Evolutionary conservation across 2,113 vertebrate species (phyloP), one percentile per base, ranked within the genome.

Genomic region (Phodopus roborovskii): DNA sequence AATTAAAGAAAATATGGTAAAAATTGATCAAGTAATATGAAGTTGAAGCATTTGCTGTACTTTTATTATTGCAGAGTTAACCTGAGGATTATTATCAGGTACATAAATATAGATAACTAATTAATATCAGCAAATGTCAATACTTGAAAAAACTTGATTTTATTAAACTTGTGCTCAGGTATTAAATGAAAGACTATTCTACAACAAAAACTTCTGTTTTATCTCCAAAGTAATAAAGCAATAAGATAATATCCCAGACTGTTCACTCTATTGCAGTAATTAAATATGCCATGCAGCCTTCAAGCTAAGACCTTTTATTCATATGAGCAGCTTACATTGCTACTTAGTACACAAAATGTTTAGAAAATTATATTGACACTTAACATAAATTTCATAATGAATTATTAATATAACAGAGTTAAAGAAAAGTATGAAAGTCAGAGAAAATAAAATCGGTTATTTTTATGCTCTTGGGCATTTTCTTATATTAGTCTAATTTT

Each of bases 1-100:
- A 98, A 97, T 97, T 36, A 95, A 95, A 97, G 20, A 60, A 98
- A 98, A 97, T 95, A 94, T 53, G 74, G 94, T 83, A 96, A 96
- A 96, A 97, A 95, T 5, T 98, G 68, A 97, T 95, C 73, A 97
- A 97, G 92, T 11, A 94, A 83, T 84, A 81, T 95, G 75, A 16
- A 78, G 7, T 90, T 22, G 66, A 97, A 87, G 24, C 20, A 79
- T 97, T 95, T 83, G 81, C 39, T 94, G 97, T 90, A 74, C 5
- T 95, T 98, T 77, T 96, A 78, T 91, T 88, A 90, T 84, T 91
- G 48, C 56, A 89, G 7, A 33, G 28, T 91, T 94, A 96, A 48
- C 50, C 28, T 58, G 56, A 89, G 28, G 79, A 68, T 92, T 95
- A 96, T 93, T 91, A 74, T 70, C 24, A 64, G n/a, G 26, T 86